Evolutionary conservation across 2,113 vertebrate genomes (phyloP).

Genomic region (Empidonax alnorum): DNA sequence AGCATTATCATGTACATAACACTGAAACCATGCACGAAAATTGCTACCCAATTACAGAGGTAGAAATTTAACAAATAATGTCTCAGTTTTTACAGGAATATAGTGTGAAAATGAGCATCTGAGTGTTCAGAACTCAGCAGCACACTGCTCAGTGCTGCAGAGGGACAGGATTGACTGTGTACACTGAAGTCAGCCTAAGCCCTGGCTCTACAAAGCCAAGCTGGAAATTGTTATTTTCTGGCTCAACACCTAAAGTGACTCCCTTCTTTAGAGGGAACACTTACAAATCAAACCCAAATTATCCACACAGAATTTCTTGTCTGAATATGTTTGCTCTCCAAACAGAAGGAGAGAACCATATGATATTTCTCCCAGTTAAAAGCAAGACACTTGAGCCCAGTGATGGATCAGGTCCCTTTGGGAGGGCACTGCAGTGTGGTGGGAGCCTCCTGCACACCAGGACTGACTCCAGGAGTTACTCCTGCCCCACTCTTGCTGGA

Average conservation of each 20-base stretch:
- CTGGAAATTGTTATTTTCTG: background rate
- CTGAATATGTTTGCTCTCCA: background rate
- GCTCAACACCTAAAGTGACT: background rate
- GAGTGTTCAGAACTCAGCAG: background rate
- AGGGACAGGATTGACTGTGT: background rate
- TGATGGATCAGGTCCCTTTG: background rate
- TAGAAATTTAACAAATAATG: background rate
- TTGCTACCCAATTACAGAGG: background rate
- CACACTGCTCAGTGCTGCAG: background rate
- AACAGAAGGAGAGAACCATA: background rate
- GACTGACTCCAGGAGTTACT: background rate
- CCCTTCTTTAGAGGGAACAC: background rate
- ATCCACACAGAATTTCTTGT: background rate
- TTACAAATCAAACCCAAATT: background rate
- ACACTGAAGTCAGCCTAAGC: background rate
- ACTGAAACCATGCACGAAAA: background rate
- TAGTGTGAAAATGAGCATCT: background rate
- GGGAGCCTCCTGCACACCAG: background rate
- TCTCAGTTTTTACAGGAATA: background rate
- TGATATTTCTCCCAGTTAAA: background rate
- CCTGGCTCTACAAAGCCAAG: background rate
- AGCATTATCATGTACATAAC: background rate
- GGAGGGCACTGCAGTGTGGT: background rate
- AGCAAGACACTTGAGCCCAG: background rate
- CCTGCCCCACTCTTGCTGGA: background rate